Base-by-base conservation (phyloP, 2,888 invertebrate genomes). In the Pharmacophagus antenor region DNA sequence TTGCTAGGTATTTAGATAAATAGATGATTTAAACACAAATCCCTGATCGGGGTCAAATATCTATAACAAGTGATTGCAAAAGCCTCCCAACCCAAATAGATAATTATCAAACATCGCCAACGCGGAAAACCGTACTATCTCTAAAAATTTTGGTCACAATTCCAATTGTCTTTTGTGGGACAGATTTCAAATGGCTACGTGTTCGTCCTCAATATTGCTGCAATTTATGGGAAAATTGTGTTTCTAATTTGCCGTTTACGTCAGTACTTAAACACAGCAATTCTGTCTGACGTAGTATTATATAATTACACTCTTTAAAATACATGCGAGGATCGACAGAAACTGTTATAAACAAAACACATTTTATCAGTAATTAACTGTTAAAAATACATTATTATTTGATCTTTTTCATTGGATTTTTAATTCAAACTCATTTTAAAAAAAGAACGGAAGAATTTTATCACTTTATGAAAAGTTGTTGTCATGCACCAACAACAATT, bases 91-190 rank as follows among this genome's bases (percentile, higher is more conserved):
- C 58, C 58, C 18, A 47, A 27, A 59, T 27, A 59, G 58, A 59
- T 59, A 54, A 22, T 4, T 41, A 59, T 59, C 53, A 47, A 18
- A 23, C 41, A 42, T 8, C 15, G 21, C 23, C 12, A 54, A n/a
- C 42, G 48, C 53, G 58, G 58, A 53, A n/a, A 59, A 54, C 27
- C 48, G 23, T 22, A 31, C 42, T 52, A 47, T 59, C 23, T 17
- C 42, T 48, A 18, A 47, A 53, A 53, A 48, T 58, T n/a, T 57
- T 58, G 58, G 58, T 58, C 58, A 58, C 47, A 58, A 46, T 52
- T 49, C 47, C 53, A 42, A 59, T 54, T 53, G 53, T 49, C 21
- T 59, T 59, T 49, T 54, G 49, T 59, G 42, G 48, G 48, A 21
- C 58, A 48, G 42, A 59, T 54, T 51, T 58, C 53, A 59, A 54